Evolutionary conservation across 2,113 vertebrate genomes (phyloP), one percentile per base, ranked within the genome.

Genomic region (Eptatretus burgeri): DNA sequence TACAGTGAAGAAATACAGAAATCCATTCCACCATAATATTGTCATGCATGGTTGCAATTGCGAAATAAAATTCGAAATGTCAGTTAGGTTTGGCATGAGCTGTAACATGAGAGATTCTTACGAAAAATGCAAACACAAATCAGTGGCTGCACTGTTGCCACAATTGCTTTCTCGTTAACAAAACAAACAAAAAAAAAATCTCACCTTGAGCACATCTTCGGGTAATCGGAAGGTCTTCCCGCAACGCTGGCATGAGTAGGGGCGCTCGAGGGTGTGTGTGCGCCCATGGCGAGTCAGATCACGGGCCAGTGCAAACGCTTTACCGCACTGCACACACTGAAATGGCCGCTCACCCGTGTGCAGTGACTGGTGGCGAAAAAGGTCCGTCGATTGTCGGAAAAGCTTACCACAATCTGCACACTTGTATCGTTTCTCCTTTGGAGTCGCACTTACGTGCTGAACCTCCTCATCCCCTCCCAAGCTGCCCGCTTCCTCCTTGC

Each of bases 391-490:
- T 20, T 60, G 56, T n/a, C 56, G 56, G 56, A 60, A 60, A 11
- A 60, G 56, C 56, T 60, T 60, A 20, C 56, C 56, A 20, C 56
- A 60, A 20, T 60, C 56, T n/a, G 56, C 56, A 20, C 56, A 60
- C 56, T 60, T 60, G 56, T 60, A 60, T n/a, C 56, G 56, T 20
- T 60, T 60, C 56, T 60, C 56, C 56, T 60, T 60, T n/a, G 27
- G 27, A 41, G 7, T 41, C 27, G 7, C 27, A 41, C 27, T 7
- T 41, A 41, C 7, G 7, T 41, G 27, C 27, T 41, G 27, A 41
- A 41, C 27, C 7, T 41, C 27, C 7, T 41, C 27, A 41, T 41
- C 27, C 7, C 3, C 27, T 41, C 27, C 27, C 27, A 41, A 41
- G 27, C 27, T 41, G 27, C 27, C 7, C 27, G 27, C 27, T 41